phyloP scores from a whole-genome alignment of 2,888 invertebrate species.

The Coremacera marginata region DNA sequence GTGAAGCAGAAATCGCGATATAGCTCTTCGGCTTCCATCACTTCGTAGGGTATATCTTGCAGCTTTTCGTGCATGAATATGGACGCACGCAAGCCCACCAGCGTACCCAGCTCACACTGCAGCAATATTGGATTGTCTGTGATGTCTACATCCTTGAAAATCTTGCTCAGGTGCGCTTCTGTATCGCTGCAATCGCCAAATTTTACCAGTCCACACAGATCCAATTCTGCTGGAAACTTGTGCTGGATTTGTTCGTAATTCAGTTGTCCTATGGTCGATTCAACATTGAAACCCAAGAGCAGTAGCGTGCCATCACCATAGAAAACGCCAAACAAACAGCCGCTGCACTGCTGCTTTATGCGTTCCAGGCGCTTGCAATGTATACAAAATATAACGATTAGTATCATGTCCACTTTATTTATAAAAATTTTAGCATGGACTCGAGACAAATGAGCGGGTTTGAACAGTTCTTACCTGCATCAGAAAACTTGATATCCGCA shows the following conservation, averaged over 20 bases:
- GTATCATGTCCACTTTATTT: neutral
- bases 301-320: conserved; percentile 79
- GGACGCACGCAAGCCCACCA: conserved; percentile 75
- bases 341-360: conserved; percentile 75
- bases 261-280: conserved; percentile 72
- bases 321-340: conserved; percentile 82
- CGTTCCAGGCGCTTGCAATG: conserved; percentile 75
- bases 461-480: conserved; percentile 74
- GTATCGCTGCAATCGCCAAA: conserved; percentile 75
- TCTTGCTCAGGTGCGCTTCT: conserved; percentile 75
- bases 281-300: conserved; percentile 78
- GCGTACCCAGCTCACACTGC: conserved; percentile 72
- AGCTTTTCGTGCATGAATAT: conserved; percentile 80
- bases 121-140: conserved; percentile 84
- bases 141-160: conserved; percentile 79
- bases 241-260: conserved; percentile 71
- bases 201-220: conserved; percentile 81
- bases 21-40: conserved; percentile 75
- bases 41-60: conserved; percentile 76
- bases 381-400: neutral
- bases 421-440: neutral
- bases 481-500: conserved; percentile 79
- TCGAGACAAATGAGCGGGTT: conserved; percentile 40
- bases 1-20: conserved; percentile 80
- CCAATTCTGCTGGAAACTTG: conserved; percentile 81